Evolutionary conservation across 2,888 invertebrate genomes (phyloP), one percentile per base, ranked within the genome.

Genomic region (Amorpha juglandis): DNA sequence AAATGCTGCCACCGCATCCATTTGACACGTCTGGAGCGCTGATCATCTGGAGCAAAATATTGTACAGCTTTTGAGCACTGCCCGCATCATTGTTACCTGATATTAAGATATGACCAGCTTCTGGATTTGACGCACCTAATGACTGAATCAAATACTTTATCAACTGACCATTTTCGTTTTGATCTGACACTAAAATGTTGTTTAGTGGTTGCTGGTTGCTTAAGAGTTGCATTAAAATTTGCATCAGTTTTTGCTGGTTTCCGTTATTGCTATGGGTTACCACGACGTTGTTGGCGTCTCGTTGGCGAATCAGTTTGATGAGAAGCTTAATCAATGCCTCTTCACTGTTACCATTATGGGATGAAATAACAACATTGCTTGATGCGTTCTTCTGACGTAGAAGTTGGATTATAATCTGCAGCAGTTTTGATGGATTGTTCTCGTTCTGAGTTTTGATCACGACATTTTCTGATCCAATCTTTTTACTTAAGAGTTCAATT

Each of bases 371-470:
- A 35, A 35, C 1, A 1, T n/a, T 38, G 16, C 11, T 14, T 27
- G 55, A 55, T 6, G n/a, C 16, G 38, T 35, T 55, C 11, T 35
- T 35, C n/a, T 55, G 16, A 9, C 38, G 55, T 16, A 55, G 11
- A 11, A 55, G 55, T 16, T 55, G n/a, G 16, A 55, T 55, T 11
- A 55, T 38, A 38, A 55, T 55, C 11, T 55, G 35, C 55, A 55
- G 11, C 1, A 55, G 9, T 55, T 38, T n/a, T 9, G 38, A 16
- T 35, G 55, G 55, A 38, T 55, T 55, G 16, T 55, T 55, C 35
- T 55, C 55, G 11, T 38, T 8, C 16, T 38, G n/a, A 9, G n/a
- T 35, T 7, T 11, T 11, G 16, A 35, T n/a, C n/a, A 55, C 35
- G n/a, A 38, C 19, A 1, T 38, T n/a, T 11, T 55, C 11, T 0